Conservation (phyloP, 2,888 invertebrate species). For the Drosophila meridiana region DNA sequence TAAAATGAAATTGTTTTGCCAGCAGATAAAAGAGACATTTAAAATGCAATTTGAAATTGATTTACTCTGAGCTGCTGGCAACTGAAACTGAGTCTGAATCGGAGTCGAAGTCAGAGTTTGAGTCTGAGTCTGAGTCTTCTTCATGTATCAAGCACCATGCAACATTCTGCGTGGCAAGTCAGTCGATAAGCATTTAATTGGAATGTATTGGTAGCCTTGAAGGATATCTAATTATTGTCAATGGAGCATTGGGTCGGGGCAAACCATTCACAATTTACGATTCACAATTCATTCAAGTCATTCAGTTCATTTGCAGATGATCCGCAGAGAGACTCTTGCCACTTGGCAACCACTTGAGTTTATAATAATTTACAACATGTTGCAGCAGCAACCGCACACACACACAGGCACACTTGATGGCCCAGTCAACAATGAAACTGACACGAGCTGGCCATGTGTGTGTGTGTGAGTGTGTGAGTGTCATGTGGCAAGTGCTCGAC, state of each 20-base stretch:
- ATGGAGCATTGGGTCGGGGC: constrained; percentile 1
- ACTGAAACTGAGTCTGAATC: neutral
- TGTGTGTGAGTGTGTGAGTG: constrained; percentile 30
- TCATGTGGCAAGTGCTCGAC: constrained; percentile 50
- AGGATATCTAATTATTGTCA: constrained; percentile 27
- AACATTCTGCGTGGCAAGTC: neutral
- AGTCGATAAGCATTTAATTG: constrained; percentile 20
- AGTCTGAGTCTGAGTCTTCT: neutral
- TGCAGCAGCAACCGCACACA: constrained; percentile 63
- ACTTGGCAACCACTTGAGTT: constrained; percentile 68
- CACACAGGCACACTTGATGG: constrained; percentile 23
- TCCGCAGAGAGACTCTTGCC: constrained; percentile 42
- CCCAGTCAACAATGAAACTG: constrained; percentile 60
- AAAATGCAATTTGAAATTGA: neutral
- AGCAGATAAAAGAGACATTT: neutral
- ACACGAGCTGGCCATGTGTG: constrained; percentile 40
- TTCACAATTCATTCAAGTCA: constrained; percentile 5
- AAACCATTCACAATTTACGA: neutral
- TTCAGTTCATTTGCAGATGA: constrained; percentile 47
- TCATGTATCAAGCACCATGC: neutral
- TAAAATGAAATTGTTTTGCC: neutral
- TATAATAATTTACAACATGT: constrained; percentile 70
- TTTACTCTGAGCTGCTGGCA: neutral
- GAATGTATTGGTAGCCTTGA: constrained; percentile 8
- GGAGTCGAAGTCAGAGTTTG: neutral